Evolutionary conservation across 2,797 vertebrate genomes (phyloP).

Genomic region (Coccyzus lansbergi): DNA sequence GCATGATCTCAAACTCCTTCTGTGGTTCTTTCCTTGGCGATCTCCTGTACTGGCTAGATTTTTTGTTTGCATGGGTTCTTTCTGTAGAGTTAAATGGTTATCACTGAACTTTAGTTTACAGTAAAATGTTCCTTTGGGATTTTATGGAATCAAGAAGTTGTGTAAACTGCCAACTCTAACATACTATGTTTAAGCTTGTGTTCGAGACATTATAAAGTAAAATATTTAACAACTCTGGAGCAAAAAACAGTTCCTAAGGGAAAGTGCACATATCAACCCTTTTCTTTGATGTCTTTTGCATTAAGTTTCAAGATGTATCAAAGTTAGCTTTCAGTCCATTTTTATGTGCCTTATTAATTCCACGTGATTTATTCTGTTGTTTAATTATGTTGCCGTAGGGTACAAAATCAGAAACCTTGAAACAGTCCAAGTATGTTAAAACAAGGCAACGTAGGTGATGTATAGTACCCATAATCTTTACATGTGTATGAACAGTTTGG

Average conservation of each 20-base stretch:
- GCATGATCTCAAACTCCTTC: background rate
- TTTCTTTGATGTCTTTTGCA: background rate
- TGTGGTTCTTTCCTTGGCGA: background rate
- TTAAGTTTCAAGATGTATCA: background rate
- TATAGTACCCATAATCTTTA: background rate
- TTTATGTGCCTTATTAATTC: background rate
- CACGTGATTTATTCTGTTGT: background rate
- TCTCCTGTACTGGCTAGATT: background rate
- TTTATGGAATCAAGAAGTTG: background rate
- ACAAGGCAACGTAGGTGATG: background rate
- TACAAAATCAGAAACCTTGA: background rate
- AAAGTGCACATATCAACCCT: accelerated
- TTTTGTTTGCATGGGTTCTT: background rate
- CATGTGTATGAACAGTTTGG: background rate
- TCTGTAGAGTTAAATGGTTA: background rate
- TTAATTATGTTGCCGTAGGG: background rate
- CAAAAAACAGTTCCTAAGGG: background rate
- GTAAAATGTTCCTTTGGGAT: background rate
- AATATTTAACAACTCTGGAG: background rate
- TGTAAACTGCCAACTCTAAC: background rate
- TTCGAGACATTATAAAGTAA: background rate
- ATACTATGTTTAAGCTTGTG: background rate
- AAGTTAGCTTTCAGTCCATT: background rate
- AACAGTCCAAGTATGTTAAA: background rate
- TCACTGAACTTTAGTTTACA: background rate